Base-by-base conservation (phyloP, 2,888 invertebrate species). In the Ptychoptera albimana region DNA sequence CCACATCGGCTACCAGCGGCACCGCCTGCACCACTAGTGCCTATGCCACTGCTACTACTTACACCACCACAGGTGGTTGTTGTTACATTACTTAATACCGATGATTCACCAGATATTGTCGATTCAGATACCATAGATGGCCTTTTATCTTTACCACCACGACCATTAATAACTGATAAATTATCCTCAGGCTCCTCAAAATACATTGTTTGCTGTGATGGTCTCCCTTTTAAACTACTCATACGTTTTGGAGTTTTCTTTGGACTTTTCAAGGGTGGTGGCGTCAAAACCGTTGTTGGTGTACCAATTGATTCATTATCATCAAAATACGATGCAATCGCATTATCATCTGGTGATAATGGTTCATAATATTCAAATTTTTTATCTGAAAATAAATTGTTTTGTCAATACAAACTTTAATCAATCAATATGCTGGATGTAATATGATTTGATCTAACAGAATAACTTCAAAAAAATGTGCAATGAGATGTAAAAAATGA, bases 341-440 rank as follows among this genome's bases (percentile, higher is more conserved):
- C 43, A 1, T 59, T 57, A 31, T 58, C 58, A 8, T 62, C 61
- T 9, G 63, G 61, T 1, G 62, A 59, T 16, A 60, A 53, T 8
- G 64, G 62, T 30, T 64, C 64, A 43, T 61, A 64, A 47, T 61
- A 63, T 43, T 65, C 63, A 42, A 64, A 64, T 49, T 64, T 63
- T 42, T 57, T 54, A 12, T 45, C 54, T 54, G 36, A 29, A 39
- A 15, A 30, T 16, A 32, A 32, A 7, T 32, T 11, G 7, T 7
- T 5, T 23, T 23, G 23, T 23, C 3, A 23, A 23, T 7, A 5
- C 7, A 23, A 23, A 23, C 23, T 23, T 23, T 23, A 5, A 5
- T 23, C 7, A 5, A n/a, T n/a, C n/a, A n/a, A n/a, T n/a, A n/a
- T n/a, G n/a, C n/a, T n/a, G n/a, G n/a, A n/a, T n/a, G n/a, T n/a